Evolutionary conservation across 37 sponge, comb jelly and placozoan species (phyloP), one percentile per base, ranked within the genome.

Genomic region (Bolinopsis microptera): DNA sequence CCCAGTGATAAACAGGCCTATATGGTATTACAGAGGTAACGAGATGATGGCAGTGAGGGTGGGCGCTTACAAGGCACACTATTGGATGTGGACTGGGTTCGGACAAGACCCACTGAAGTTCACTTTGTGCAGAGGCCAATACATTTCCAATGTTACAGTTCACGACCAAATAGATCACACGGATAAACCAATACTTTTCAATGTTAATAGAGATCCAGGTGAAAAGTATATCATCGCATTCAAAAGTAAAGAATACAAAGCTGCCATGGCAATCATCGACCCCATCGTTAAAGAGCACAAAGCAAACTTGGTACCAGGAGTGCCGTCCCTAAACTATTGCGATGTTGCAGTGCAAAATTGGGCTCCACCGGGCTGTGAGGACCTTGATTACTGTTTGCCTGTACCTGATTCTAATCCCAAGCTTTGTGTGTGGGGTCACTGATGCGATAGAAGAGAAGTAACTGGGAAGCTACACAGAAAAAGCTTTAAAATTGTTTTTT

Each of bases 291-390:
- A 76, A 1, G 72, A 83, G 18, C 96, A 96, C 94, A 92, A 93
- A 25, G 68, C 72, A 30, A 93, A 48, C 0, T 18, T 96, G 94
- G 93, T 76, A 25, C 83, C 92, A 25, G 96, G 95, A 69, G 92
- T 90, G 0, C 96, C 96, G 0, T 94, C 94, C 38, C 86, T 96
- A 5, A 95, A 96, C 95, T 94, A 94, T 35, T 96, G 96, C 83
- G 96, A 96, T 68, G 31, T 26, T 0, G 94, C 96, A 69, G 95
- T 96, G 5, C 70, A 96, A 95, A 96, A 96, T 76, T 96, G 96
- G 96, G 94, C 96, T 26, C 96, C 96, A 25, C 94, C 95, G 26
- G 96, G 96, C 25, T 96, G 96, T 93, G 94, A 95, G 68, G 93
- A 76, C 0, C 70, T 96, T 61, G 80, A 94, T 38, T 34, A 95